Evolutionary conservation across 2,797 vertebrate genomes (phyloP), one percentile per base, ranked within the genome.

Genomic region (Takifugu rubripes): DNA sequence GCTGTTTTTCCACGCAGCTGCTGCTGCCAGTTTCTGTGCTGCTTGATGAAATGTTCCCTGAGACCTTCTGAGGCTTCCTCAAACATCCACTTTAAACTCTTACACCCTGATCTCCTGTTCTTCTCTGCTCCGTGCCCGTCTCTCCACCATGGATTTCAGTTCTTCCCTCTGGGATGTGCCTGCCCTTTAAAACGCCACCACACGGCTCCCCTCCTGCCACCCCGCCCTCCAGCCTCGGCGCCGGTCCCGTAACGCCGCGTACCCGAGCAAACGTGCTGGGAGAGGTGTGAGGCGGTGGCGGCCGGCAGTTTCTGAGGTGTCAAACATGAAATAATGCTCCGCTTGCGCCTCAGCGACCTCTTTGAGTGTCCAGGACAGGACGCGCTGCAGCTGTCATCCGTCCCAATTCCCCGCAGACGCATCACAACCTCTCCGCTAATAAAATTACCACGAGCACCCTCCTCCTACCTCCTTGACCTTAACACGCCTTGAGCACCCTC

Each of bases 291-390:
- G 68, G 59, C 68, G 70, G 72, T 66, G 21, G 59, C 68, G 47
- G 65, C 63, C 33, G 25, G 44, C 57, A 47, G 65, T 78, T 79
- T 81, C 78, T 47, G 59, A 82, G 79, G 78, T 81, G 84, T 82
- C 83, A 74, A 64, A 52, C 64, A 74, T 83, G 61, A 87, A 85
- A 82, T 83, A 84, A 80, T 59, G 74, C 82, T 80, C 79, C 75
- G 77, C 80, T 81, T 77, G 52, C 59, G 29, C 56, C 47, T 29
- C 36, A 61, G 64, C 76, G 55, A 60, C 44, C 44, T n/a, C 44
- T 17, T 9, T 4, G 1, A 67, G 53, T 24, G 68, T 75, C 72
- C 71, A 31, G 60, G 48, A 56, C 17, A 55, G 58, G 66, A 63
- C 52, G 63, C 33, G 73, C 62, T 58, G 53, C 79, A 68, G 66